Evolutionary conservation across 2,888 invertebrate species (phyloP).

Genomic region (Epistrophe grossulariae): DNA sequence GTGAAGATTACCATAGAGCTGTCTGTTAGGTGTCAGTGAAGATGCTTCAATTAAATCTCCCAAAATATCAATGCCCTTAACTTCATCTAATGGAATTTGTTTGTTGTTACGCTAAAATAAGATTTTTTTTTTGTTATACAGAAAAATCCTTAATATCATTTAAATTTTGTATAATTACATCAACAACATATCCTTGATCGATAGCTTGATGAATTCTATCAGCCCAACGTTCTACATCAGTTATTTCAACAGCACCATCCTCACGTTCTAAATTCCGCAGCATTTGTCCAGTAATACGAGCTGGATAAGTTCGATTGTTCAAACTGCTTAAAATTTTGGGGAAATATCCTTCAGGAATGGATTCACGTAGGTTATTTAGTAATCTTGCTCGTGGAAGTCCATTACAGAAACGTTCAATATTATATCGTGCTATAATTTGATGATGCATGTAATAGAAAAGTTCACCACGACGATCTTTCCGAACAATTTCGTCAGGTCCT

Average conservation of each 20-base stretch:
- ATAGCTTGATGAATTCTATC: constrained; percentile 90
- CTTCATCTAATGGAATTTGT: constrained; percentile 81
- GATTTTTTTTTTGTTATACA: too few relatives aligned
- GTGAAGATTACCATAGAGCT: constrained; percentile 91
- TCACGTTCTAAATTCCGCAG: constrained; percentile 88
- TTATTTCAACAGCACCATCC: constrained; percentile 85
- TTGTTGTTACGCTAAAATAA: constrained; percentile 78
- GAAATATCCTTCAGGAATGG: constrained; percentile 91
- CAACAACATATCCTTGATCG: constrained; percentile 87
- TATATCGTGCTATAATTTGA: constrained; percentile 87
- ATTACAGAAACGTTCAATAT: constrained; percentile 91
- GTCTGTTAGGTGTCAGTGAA: constrained; percentile 87
- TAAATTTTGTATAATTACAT: too few relatives aligned
- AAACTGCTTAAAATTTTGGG: constrained; percentile 90
- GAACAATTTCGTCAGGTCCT: constrained; percentile 86
- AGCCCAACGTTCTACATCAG: constrained; percentile 90
- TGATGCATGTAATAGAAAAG: constrained; percentile 91
- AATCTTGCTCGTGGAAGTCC: constrained; percentile 87
- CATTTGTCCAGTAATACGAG: constrained; percentile 86
- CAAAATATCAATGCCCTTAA: constrained; percentile 90
- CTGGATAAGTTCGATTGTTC: constrained; percentile 89
- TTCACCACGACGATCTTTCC: constrained; percentile 90
- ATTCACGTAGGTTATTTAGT: constrained; percentile 88
- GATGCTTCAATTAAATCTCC: constrained; percentile 92
- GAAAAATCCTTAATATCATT: too few relatives aligned